phyloP scores from a whole-genome alignment of 2,888 invertebrate genomes.

The Desoria tigrina region DNA sequence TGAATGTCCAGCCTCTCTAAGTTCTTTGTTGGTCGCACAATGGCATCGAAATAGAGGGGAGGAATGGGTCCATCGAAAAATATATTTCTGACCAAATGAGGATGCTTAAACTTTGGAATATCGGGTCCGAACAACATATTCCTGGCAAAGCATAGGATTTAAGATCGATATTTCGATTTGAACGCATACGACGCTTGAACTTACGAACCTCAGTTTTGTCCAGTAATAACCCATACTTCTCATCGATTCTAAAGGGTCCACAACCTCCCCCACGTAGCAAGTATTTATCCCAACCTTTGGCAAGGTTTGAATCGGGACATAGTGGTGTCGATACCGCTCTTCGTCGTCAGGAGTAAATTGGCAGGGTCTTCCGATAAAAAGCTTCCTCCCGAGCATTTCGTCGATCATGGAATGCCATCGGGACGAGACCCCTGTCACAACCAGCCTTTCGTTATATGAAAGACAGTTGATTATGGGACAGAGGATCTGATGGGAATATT shows the following conservation, averaged over 20 bases:
- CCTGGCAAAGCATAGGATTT: constrained; percentile 20
- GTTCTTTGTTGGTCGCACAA: constrained; percentile 18
- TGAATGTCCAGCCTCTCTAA: constrained; percentile 31
- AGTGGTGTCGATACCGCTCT: constrained; percentile 23
- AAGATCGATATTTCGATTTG: neutral
- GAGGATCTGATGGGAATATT: neutral
- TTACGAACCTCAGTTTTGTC: constrained; percentile 18
- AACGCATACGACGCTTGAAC: neutral
- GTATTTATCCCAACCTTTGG: constrained; percentile 23
- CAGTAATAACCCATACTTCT: constrained; percentile 14
- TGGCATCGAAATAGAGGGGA: constrained; percentile 17
- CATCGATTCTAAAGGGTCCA: constrained; percentile 10
- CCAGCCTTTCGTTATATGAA: neutral
- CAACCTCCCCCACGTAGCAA: constrained; percentile 31
- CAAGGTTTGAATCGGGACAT: constrained; percentile 25
- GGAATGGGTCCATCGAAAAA: constrained; percentile 38
- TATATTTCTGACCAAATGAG: constrained; percentile 21
- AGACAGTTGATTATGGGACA: constrained; percentile 1
- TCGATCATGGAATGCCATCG: constrained; percentile 29
- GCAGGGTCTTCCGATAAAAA: constrained; percentile 31
- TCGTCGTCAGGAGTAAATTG: constrained; percentile 26
- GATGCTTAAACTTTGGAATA: constrained; percentile 28
- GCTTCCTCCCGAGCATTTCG: constrained; percentile 27
- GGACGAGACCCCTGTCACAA: constrained; percentile 1
- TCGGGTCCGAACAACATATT: constrained; percentile 13